Conservation (phyloP, 2,113 vertebrate species). For the Gorsachius goisagi region DNA sequence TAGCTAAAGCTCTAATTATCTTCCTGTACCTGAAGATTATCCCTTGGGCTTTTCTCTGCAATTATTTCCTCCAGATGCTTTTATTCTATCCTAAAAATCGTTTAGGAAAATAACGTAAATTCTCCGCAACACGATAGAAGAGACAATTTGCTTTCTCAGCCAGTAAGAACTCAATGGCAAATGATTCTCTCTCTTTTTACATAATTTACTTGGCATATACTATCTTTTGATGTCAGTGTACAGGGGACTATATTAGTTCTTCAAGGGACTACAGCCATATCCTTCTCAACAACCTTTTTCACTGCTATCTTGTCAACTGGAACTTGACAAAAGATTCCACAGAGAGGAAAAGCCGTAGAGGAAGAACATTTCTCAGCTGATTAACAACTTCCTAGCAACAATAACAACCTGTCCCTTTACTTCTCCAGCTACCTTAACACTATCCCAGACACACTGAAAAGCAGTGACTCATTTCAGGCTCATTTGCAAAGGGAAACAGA, state of each 20-base stretch:
- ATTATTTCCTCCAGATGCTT: constrained; percentile 28
- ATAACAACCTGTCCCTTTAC: background rate
- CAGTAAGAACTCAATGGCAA: background rate
- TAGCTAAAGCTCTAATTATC: background rate
- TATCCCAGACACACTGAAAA: background rate
- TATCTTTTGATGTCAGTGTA: background rate
- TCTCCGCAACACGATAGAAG: background rate
- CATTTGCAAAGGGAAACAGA: background rate
- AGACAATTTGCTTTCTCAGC: background rate
- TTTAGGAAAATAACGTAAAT: constrained; percentile 26
- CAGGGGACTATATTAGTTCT: background rate
- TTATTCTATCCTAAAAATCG: background rate
- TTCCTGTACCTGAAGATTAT: constrained; percentile 19
- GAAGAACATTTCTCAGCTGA: background rate
- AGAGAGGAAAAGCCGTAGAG: background rate
- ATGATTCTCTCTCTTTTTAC: background rate
- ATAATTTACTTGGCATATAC: background rate
- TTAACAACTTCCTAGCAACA: background rate
- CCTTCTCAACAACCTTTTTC: background rate
- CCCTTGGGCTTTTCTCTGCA: background rate
- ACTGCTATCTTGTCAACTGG: background rate
- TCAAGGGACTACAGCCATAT: background rate
- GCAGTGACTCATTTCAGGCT: background rate
- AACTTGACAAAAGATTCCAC: background rate
- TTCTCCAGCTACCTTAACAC: background rate